A percentile compares a stretch with the other conserved stretches of the same genome.
These are phyloP conservation scores for Reinhardtius hippoglossoides DNA, from an alignment of 2,113 vertebrate species.

Conservation along the genomic window DNA sequence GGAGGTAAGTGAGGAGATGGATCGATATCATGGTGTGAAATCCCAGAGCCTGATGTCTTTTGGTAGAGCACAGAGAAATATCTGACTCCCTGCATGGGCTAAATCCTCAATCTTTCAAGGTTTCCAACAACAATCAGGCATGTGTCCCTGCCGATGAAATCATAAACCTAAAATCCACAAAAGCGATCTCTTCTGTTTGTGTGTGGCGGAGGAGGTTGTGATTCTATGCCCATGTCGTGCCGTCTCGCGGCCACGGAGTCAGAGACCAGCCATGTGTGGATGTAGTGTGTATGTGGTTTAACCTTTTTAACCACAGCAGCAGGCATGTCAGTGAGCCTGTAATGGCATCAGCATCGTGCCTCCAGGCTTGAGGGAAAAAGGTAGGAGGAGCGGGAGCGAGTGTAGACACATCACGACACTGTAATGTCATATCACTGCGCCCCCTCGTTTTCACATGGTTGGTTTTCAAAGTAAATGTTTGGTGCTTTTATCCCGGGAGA, in stretches of 20 bases:
- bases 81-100: too few relatives aligned
- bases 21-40: background rate
- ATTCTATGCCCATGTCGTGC: conserved; percentile 16
- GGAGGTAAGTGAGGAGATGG: background rate
- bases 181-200: background rate
- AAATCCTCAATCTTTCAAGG: too few relatives aligned
- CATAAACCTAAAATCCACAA: background rate
- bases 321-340: conserved; percentile 24
- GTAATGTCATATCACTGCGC: conserved; percentile 3
- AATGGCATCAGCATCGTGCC: conserved; percentile 23
- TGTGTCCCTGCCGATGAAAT: conserved; percentile 25
- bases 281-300: conserved; percentile 31
- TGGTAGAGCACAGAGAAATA: background rate
- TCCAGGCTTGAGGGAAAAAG: conserved; percentile 4
- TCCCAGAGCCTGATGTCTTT: background rate
- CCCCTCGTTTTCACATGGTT: background rate
- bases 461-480: background rate
- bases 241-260: conserved; percentile 35
- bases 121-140: background rate
- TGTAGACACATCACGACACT: conserved; percentile 10
- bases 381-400: conserved; percentile 6
- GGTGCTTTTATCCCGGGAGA: too few relatives aligned
- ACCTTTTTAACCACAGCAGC: conserved; percentile 43
- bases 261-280: conserved; percentile 33
- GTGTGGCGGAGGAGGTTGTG: conserved; percentile 33